phyloP scores from a whole-genome alignment of 2,888 invertebrate species.

The Drosophila barbarae region DNA sequence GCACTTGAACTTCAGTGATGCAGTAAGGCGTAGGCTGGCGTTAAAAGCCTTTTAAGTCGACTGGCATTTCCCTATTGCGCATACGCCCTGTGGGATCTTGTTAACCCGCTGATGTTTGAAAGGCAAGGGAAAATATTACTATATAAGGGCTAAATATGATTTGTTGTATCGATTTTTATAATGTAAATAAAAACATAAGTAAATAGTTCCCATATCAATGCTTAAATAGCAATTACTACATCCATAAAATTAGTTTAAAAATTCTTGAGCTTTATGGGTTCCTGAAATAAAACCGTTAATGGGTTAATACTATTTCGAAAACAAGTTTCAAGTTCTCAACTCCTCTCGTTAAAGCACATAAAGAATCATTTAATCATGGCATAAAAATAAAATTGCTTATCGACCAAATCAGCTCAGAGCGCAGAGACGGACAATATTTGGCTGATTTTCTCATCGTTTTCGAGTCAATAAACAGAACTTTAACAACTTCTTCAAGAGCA shows the following conservation, averaged over 20 bases:
- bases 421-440: constrained; percentile 28
- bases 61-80: constrained; percentile 62
- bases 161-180: no score
- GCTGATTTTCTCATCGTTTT: constrained; percentile 60
- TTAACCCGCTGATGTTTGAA: constrained; percentile 26
- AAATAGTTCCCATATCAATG: background rate
- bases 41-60: constrained; percentile 35
- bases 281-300: constrained; percentile 37
- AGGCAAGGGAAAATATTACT: background rate
- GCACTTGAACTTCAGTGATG: constrained; percentile 38
- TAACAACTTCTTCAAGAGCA: constrained; percentile 67
- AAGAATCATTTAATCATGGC: constrained; percentile 61
- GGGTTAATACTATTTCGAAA: constrained; percentile 42
- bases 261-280: background rate
- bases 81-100: constrained; percentile 54
- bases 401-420: constrained; percentile 49
- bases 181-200: background rate
- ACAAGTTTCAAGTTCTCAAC: constrained; percentile 51
- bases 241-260: background rate
- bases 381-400: constrained; percentile 65
- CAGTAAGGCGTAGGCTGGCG: constrained; percentile 44
- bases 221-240: background rate
- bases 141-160: background rate
- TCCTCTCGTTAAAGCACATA: constrained; percentile 38
- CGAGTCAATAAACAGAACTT: constrained; percentile 61